These are phyloP conservation scores for Pseudomyrmex pallidus DNA, from an alignment of 1,140 invertebrate species.

Conservation along the genomic window DNA sequence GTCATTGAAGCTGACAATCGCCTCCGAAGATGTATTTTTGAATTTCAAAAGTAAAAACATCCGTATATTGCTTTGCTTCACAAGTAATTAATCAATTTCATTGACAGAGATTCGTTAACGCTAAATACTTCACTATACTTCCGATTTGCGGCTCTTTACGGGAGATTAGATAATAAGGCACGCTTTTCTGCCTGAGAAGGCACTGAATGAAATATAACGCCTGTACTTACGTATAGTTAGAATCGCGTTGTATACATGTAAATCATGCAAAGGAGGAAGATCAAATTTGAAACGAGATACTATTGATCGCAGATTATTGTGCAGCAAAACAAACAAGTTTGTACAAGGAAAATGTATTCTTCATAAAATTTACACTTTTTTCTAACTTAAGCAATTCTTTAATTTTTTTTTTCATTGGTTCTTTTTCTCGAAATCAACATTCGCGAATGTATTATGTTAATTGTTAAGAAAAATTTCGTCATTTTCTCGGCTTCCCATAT, in stretches of 20 bases:
- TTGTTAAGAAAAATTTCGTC: slow-evolving; percentile 31
- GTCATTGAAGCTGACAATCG: slow-evolving; percentile 27
- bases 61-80: slow-evolving; percentile 22
- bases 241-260: slow-evolving; percentile 66
- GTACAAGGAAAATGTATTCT: slow-evolving; percentile 58
- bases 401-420: slow-evolving; percentile 35
- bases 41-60: slow-evolving; percentile 46
- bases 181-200: slow-evolving; percentile 71
- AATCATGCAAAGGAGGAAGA: slow-evolving; percentile 70
- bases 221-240: slow-evolving; percentile 64
- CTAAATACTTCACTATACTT: slow-evolving; percentile 59
- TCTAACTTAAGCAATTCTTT: slow-evolving; percentile 15
- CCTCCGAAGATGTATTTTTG: slow-evolving; percentile 39
- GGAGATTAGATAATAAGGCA: slow-evolving; percentile 72
- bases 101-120: slow-evolving; percentile 30
- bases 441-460: slow-evolving; percentile 26
- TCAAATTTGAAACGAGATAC: slow-evolving; percentile 68
- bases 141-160: slow-evolving; percentile 44
- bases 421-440: slow-evolving; percentile 31
- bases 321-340: slow-evolving; percentile 60
- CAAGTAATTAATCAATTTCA: slow-evolving; percentile 41
- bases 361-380: slow-evolving; percentile 27
- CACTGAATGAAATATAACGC: slow-evolving; percentile 73
- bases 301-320: slow-evolving; percentile 70
- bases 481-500: slow-evolving; percentile 24